Conservation (phyloP, 2,797 vertebrate genomes). For the Dendrocincla fuliginosa region DNA sequence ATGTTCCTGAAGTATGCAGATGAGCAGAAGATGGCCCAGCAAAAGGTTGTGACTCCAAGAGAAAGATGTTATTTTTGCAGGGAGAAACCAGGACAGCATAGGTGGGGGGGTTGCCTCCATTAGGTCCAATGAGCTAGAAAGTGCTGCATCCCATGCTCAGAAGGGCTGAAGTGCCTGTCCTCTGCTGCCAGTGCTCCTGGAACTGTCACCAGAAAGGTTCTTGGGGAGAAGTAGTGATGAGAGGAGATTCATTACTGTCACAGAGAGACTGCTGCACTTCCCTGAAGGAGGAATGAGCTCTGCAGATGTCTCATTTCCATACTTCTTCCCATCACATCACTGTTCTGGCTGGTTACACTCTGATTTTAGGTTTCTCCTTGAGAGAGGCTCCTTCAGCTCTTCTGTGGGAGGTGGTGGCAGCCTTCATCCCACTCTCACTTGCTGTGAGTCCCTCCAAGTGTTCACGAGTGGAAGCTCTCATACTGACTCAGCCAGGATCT, state of each 20-base stretch:
- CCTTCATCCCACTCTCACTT: not conserved
- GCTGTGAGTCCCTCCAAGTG: not conserved
- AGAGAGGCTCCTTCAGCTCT: not conserved
- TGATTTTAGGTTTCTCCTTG: not conserved
- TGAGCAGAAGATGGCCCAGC: not conserved
- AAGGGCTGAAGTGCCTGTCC: not conserved
- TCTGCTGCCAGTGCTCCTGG: not conserved
- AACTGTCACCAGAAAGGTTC: not conserved
- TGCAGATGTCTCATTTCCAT: not conserved
- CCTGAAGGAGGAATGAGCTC: not conserved
- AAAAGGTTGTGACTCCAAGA: not conserved
- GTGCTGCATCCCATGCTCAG: not conserved
- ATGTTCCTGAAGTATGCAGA: not conserved
- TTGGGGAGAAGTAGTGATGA: not conserved
- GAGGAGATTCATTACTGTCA: not conserved
- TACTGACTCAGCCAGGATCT: not conserved
- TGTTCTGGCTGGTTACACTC: not conserved
- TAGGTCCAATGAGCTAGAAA: not conserved
- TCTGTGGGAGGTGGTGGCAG: not conserved
- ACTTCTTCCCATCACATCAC: not conserved
- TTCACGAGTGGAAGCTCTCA: not conserved
- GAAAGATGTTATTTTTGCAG: not conserved
- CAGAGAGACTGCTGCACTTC: not conserved
- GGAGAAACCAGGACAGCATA: not conserved
- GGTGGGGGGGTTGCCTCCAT: not conserved